Evolutionary conservation across 2,888 invertebrate species (phyloP), one percentile per base, ranked within the genome.

Genomic region (Formica aserva): DNA sequence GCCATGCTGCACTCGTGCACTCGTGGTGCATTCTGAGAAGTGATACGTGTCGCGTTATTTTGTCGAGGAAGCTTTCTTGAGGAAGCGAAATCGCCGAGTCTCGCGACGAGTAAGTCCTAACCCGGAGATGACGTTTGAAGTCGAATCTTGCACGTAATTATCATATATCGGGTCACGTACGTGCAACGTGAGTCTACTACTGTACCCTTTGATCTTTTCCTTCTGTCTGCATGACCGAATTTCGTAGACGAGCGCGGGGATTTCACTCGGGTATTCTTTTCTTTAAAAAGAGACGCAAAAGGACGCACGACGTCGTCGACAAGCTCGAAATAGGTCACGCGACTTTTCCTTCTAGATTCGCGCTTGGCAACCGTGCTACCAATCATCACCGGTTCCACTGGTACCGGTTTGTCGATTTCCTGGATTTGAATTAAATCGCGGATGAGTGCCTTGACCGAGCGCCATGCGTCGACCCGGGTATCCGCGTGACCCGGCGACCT

Each of bases 401-500:
- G 69, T 32, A 69, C 45, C 72, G 45, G 38, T 38, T 65, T 9
- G 35, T n/a, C n/a, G 35, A 55, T 55, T 18, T 8, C 22, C 9
- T n/a, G 26, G 18, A 55, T 38, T 55, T 38, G 29, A 13, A n/a
- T 26, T 13, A 15, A 26, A 55, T 71, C 71, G 84, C 82, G 32
- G 71, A 71, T 72, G 83, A 82, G 88, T 86, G 85, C 85, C 87
- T 91, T 89, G 91, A 90, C 89, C 90, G 89, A 88, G 87, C 90
- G 90, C 80, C 91, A 92, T 91, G 90, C 92, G 89, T 86, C 90
- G 91, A 90, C 92, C 92, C 90, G 90, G 91, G 91, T 91, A 91
- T 87, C 91, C 90, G 90, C 89, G 92, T 93, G 92, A 93, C 92
- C 92, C 86, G 91, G 83, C 91, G 91, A 92, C 91, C 91, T 75